Conservation (phyloP, 2,888 invertebrate genomes). For the Dorcus parallelipipedus region DNA sequence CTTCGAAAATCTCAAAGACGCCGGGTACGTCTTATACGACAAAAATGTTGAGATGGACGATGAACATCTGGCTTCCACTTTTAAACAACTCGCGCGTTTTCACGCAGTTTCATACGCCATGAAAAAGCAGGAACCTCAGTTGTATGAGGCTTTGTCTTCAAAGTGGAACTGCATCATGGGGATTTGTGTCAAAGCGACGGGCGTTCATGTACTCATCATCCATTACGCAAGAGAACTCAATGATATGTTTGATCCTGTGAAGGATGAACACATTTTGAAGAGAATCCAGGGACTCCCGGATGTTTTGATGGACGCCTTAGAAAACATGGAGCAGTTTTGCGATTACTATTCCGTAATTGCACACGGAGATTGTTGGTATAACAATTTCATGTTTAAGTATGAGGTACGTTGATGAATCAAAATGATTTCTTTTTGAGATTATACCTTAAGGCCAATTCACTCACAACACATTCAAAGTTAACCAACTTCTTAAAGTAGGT, state of each 20-base stretch:
- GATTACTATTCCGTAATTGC: slow-evolving; percentile 1
- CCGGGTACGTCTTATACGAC: slow-evolving; percentile 31
- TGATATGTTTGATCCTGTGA: neutral
- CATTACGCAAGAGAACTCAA: neutral
- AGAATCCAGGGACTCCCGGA: neutral
- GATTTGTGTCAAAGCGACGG: neutral
- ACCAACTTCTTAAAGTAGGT: no score
- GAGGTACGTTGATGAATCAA: neutral
- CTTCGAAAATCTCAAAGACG: slow-evolving; percentile 31
- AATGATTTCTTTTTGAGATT: neutral
- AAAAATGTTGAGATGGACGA: slow-evolving; percentile 31
- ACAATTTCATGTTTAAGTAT: slow-evolving; percentile 21
- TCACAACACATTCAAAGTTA: no score
- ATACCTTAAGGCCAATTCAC: no score
- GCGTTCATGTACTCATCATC: neutral
- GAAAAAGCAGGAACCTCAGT: slow-evolving; percentile 29
- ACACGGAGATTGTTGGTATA: slow-evolving; percentile 21
- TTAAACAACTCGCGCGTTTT: slow-evolving; percentile 35
- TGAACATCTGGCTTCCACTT: slow-evolving; percentile 30
- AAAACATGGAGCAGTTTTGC: slow-evolving; percentile 1
- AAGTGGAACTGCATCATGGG: neutral
- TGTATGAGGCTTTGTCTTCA: slow-evolving; percentile 21
- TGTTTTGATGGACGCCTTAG: neutral
- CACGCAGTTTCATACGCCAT: slow-evolving; percentile 37
- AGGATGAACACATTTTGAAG: neutral